Evolutionary conservation across 2,888 invertebrate species (phyloP).

Genomic region (Ophion obscuratus): DNA sequence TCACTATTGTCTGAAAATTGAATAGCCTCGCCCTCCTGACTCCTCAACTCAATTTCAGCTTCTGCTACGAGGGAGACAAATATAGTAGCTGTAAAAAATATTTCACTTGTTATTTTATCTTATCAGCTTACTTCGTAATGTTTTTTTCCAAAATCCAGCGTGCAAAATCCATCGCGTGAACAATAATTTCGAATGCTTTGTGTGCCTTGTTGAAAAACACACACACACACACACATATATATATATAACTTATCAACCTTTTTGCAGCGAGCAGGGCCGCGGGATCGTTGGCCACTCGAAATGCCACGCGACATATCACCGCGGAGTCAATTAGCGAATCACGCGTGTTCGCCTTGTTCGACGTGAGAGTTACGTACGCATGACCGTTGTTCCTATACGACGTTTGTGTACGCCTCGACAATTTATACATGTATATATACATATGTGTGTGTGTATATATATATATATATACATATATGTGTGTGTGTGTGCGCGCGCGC

Average conservation of each 20-base stretch:
- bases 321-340: slow-evolving; percentile 65
- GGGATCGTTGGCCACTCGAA: slow-evolving; percentile 19
- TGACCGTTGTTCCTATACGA: background rate
- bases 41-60: no score
- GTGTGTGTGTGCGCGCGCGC: background rate
- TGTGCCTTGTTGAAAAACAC: background rate
- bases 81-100: no score
- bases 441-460: background rate
- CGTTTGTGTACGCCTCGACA: background rate
- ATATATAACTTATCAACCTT: background rate
- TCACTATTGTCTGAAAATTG: no score
- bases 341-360: slow-evolving; percentile 45
- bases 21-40: no score
- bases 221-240: no score
- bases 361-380: slow-evolving; percentile 53
- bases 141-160: no score
- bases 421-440: background rate
- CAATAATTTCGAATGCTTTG: background rate
- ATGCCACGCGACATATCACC: slow-evolving; percentile 60
- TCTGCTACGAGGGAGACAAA: no score
- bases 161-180: no score
- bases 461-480: no score
- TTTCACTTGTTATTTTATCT: no score
- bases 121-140: no score
- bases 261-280: background rate